A percentile compares a stretch with the other conserved stretches of the same genome.
Evolutionary conservation across 2,113 vertebrate genomes (phyloP).

Genomic region (Acrocephalus arundinaceus): DNA sequence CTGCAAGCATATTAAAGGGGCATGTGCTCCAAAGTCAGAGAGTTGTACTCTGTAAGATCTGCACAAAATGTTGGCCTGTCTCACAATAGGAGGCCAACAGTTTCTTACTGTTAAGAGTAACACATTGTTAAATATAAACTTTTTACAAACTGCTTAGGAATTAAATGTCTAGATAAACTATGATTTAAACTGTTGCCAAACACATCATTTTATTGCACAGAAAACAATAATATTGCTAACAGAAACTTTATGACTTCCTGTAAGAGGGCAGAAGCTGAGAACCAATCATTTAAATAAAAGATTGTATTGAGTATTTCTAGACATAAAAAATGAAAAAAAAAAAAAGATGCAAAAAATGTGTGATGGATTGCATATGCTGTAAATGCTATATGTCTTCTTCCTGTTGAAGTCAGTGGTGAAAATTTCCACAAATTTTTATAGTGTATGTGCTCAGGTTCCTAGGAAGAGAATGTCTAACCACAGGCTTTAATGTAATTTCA

Average conservation of each 20-base stretch:
- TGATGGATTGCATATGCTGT: not conserved
- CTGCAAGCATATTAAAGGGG: not conserved
- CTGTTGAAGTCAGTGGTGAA: not conserved
- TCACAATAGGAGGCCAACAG: not conserved
- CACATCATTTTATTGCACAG: not conserved
- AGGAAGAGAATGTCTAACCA: not conserved
- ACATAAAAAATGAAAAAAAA: not conserved
- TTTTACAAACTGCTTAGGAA: not conserved
- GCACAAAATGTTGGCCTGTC: not conserved
- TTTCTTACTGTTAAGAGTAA: not conserved
- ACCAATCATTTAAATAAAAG: not conserved
- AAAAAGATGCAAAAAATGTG: not conserved
- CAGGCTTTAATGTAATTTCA: not conserved
- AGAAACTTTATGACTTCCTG: not conserved
- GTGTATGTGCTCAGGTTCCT: accelerated
- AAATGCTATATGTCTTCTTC: not conserved
- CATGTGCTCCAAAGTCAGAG: not conserved
- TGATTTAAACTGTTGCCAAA: not conserved
- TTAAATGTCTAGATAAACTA: not conserved
- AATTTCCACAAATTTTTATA: not conserved
- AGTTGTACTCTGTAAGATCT: not conserved
- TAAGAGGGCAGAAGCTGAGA: not conserved
- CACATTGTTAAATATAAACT: not conserved
- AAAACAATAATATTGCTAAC: not conserved
- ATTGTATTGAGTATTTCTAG: not conserved